phyloP scores from a whole-genome alignment of 2,797 vertebrate species.

The Botia almorhae region DNA sequence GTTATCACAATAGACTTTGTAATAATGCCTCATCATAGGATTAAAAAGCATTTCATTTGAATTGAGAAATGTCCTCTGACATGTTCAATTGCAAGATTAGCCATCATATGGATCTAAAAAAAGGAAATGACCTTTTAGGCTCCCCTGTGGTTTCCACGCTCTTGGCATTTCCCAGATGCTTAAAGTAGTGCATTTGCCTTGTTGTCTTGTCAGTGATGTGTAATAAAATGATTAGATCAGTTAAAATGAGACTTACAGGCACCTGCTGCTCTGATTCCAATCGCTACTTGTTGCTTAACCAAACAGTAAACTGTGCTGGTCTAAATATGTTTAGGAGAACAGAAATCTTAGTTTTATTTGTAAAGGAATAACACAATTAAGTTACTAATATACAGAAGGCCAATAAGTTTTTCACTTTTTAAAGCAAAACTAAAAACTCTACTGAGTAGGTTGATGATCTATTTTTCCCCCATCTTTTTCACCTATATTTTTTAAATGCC shows the following conservation, averaged over 20 bases:
- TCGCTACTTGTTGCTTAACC: background rate
- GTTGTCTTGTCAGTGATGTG: slow-evolving; percentile 36
- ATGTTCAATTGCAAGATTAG: slow-evolving; percentile 5
- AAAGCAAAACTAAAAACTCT: slow-evolving; percentile 14
- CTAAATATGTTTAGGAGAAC: background rate
- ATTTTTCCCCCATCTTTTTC: background rate
- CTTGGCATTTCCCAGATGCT: slow-evolving; percentile 25
- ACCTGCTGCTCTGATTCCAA: slow-evolving; percentile 2
- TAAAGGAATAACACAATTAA: background rate
- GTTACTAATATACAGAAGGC: background rate
- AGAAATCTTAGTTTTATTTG: background rate
- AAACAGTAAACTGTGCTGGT: background rate
- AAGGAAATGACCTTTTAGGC: slow-evolving; percentile 24
- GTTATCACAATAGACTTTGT: background rate
- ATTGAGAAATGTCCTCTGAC: background rate
- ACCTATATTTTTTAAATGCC: background rate
- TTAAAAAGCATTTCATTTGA: background rate
- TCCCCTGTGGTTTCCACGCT: slow-evolving; percentile 11
- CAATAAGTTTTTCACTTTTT: background rate
- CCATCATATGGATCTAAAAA: slow-evolving; percentile 23
- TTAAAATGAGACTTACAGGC: slow-evolving; percentile 10
- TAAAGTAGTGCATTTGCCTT: slow-evolving; percentile 49
- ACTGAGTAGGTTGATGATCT: too few relatives aligned
- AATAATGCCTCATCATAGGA: background rate
- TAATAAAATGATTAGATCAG: slow-evolving; percentile 28